Evolutionary conservation across 2,113 vertebrate genomes (phyloP), one percentile per base, ranked within the genome.

Genomic region (Tiliqua scincoides): DNA sequence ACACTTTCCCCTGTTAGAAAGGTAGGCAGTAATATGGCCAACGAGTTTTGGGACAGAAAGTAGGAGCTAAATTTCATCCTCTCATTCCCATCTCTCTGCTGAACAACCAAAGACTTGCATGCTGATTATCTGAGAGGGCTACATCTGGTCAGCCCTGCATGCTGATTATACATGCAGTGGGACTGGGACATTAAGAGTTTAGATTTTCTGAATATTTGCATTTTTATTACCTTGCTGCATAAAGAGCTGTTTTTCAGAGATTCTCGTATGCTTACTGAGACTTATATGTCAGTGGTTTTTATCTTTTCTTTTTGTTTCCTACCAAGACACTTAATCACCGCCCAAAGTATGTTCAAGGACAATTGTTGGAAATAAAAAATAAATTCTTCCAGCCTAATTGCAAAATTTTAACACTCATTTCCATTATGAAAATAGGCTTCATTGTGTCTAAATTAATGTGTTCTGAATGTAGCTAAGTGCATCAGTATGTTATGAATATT

Each of bases 381-480:
- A 68, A 37, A 71, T 32, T 20, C 25, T 75, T 90, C 70, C 32
- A 25, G 40, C 72, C 77, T 54, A 63, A 82, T n/a, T 65, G 90
- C 79, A 54, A n/a, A 43, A 70, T 74, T 48, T 89, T 73, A 82
- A 67, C 0, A 1, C 78, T 43, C 3, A 30, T 65, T 84, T 77
- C 18, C 85, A 0, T 76, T 68, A 52, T 2, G 0, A 48, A 35
- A 37, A 67, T 63, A 32, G 79, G 23, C 57, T 87, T 79, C 84
- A 52, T 85, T 78, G 78, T 81, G 71, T 59, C 74, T 87, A 70
- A 74, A 73, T 63, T 37, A 74, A 63, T n/a, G 1, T 1, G 6
- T 67, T 90, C 77, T 86, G 32, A 89, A 52, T 91, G 43, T 4
- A 70, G 92, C 71, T 82, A 76, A 37, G 3, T 23, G 79, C 35